phyloP scores from a whole-genome alignment of 2,113 vertebrate genomes.

The Aythya baeri region DNA sequence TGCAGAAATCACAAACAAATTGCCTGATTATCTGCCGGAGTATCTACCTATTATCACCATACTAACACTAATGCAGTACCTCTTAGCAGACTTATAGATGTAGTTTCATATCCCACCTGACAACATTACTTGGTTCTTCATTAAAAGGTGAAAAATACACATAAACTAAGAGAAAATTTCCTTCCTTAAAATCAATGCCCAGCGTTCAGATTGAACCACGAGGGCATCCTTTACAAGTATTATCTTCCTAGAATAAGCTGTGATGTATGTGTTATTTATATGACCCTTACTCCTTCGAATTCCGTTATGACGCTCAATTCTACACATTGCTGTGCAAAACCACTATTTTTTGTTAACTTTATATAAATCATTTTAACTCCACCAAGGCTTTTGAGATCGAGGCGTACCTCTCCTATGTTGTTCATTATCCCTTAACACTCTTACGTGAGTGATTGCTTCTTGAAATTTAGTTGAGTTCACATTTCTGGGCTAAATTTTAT shows the following conservation, averaged over 20 bases:
- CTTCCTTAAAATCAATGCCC: neutral
- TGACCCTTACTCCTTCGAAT: neutral
- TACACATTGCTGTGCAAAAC: neutral
- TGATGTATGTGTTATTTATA: neutral
- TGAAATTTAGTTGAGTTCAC: neutral
- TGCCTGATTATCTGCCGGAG: neutral
- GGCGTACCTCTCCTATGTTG: rapidly evolving
- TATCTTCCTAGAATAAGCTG: neutral
- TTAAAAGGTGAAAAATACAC: neutral
- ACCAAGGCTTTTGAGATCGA: neutral
- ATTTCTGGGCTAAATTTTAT: neutral
- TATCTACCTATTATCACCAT: neutral
- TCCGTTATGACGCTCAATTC: neutral
- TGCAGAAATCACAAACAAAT: neutral
- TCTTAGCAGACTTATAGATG: neutral
- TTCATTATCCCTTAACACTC: neutral
- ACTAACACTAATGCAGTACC: neutral
- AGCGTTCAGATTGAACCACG: neutral
- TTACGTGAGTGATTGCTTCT: neutral
- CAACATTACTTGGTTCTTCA: neutral
- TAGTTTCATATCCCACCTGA: neutral
- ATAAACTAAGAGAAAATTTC: neutral
- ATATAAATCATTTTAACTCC: neutral
- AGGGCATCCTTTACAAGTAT: neutral
- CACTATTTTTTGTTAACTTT: neutral